Conservation (phyloP, 2,113 vertebrate genomes). For the Miniopterus natalensis region DNA sequence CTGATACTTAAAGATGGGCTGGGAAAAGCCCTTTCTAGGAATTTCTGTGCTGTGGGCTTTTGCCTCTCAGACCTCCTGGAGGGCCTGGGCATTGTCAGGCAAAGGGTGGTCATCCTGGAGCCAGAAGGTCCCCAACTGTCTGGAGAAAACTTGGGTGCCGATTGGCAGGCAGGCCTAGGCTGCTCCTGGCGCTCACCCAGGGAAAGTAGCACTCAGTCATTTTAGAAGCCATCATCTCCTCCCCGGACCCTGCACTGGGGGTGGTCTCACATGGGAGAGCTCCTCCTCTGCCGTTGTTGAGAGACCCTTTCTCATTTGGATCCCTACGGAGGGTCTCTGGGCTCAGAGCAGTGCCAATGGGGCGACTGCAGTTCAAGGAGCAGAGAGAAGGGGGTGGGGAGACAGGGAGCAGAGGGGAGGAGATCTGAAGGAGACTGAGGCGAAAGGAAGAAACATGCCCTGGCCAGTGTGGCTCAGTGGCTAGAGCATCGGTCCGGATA, state of each 20-base stretch:
- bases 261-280: fast-evolving
- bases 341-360: neutral
- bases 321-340: neutral
- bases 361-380: fast-evolving
- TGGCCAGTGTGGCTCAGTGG: too few relatives aligned
- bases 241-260: neutral
- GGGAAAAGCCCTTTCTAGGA: conserved; percentile 6
- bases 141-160: neutral
- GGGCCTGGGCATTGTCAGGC: neutral
- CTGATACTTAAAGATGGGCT: neutral
- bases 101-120: neutral
- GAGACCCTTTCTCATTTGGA: neutral
- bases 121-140: fast-evolving
- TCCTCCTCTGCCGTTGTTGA: neutral
- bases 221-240: neutral
- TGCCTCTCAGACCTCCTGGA: neutral
- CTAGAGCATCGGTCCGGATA: too few relatives aligned
- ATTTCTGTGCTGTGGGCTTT: conserved; percentile 15
- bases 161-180: neutral
- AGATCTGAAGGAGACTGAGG: neutral
- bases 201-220: neutral
- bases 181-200: neutral
- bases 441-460: neutral
- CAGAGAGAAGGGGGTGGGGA: neutral
- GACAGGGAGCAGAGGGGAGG: neutral